Base-by-base conservation (phyloP, 2,113 vertebrate species). In the Gopherus flavomarginatus region DNA sequence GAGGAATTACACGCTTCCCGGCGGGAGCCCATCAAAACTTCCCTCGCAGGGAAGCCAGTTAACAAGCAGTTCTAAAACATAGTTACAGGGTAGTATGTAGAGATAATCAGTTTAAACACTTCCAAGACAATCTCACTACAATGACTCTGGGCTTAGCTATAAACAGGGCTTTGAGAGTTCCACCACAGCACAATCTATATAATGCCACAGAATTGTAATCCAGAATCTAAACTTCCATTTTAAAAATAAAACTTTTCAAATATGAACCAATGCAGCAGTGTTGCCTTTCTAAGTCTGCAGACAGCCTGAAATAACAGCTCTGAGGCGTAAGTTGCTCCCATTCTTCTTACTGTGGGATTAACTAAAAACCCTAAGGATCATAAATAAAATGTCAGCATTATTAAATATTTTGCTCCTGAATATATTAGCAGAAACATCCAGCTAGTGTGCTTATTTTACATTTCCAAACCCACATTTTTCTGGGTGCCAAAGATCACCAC, bases 331-430 rank as follows among this genome's bases (percentile, higher is more conserved):
- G 91, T 92, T 95, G 83, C 72, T 97, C 38, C 53, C 47, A 85
- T 96, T 97, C 94, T 97, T 95, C 95, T 95, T 90, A 87, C 88
- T 96, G 85, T 94, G 89, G 54, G 81, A 83, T 82, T 97, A 96
- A 96, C 90, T 86, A 93, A 86, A 88, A 97, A 95, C 95, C 93
- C 78, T 95, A 97, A 97, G 96, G 93, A 93, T 86, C 83, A 81
- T 83, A 86, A 94, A 92, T 94, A 93, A 91, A 91, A 96, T 95
- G 85, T 95, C 92, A 97, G 85, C 90, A 89, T 93, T 94, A 90
- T 93, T 97, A 95, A 96, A 97, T 96, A 96, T 97, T 97, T 97
- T 89, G 86, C 94, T 95, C 47, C 87, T 87, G 89, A 97, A 91
- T 83, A 38, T 62, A 91, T 65, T 53, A 92, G 86, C 83, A 92